phyloP scores from a whole-genome alignment of 2,797 vertebrate genomes.

The Phylloscopus collybita region DNA sequence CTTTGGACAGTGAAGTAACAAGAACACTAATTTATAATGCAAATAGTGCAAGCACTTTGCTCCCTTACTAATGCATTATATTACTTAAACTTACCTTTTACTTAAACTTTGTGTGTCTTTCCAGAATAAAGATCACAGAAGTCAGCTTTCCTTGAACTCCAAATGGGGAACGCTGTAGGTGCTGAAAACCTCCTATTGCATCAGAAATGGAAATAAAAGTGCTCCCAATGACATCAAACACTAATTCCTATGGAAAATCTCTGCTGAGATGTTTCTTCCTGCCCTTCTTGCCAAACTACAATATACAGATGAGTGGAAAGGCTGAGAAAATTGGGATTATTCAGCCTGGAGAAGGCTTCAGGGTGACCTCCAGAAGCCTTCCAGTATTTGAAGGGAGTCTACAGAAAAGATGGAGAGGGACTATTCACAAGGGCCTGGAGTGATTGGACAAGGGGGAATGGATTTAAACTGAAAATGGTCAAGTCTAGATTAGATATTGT shows the following conservation, averaged over 20 bases:
- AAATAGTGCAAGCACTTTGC: not conserved
- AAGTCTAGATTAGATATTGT: not conserved
- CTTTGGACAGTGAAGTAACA: not conserved
- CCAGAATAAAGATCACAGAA: not conserved
- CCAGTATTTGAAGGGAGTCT: not conserved
- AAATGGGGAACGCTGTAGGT: not conserved
- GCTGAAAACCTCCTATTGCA: not conserved
- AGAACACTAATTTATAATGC: not conserved
- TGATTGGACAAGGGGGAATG: not conserved
- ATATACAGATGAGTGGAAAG: not conserved
- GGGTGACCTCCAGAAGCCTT: not conserved
- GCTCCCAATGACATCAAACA: not conserved
- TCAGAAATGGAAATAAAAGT: constrained; percentile 1
- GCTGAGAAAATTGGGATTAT: not conserved
- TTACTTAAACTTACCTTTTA: not conserved
- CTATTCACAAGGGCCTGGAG: not conserved
- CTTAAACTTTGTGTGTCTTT: not conserved
- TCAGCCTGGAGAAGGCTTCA: not conserved
- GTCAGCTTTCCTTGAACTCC: not conserved
- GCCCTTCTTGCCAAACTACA: not conserved
- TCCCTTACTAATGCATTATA: not conserved
- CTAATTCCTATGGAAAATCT: not conserved
- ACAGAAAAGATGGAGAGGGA: not conserved
- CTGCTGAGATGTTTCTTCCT: not conserved
- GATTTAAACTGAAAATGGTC: not conserved